Conservation (phyloP, 2,888 invertebrate genomes). For the Zygothrica quintamaculata region DNA sequence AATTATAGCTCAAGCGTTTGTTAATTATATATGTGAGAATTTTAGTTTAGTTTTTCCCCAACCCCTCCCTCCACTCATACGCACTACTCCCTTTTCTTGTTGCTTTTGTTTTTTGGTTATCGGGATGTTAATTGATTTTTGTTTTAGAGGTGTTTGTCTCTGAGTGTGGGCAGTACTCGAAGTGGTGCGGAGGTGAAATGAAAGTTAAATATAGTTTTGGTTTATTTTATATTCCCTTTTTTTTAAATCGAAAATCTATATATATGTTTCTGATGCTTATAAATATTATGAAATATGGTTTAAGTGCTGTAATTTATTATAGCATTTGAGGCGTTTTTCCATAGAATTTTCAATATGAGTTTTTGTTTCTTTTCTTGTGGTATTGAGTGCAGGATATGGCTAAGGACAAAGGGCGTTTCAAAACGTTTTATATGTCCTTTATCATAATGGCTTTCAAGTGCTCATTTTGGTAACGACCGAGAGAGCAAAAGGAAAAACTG, state of each 20-base stretch:
- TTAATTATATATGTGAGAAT: slow-evolving; percentile 31
- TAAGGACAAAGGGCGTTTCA: too few relatives aligned
- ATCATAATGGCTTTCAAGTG: slow-evolving; percentile 18
- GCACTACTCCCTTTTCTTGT: neutral
- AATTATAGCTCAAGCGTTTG: slow-evolving; percentile 28
- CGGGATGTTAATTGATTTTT: slow-evolving; percentile 28
- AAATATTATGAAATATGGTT: too few relatives aligned
- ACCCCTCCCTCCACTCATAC: too few relatives aligned
- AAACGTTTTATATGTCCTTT: neutral
- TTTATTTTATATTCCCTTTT: too few relatives aligned
- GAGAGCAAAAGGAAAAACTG: too few relatives aligned
- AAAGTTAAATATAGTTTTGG: neutral
- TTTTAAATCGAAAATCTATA: too few relatives aligned
- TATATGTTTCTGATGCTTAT: too few relatives aligned
- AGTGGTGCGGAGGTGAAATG: neutral
- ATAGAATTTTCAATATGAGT: neutral
- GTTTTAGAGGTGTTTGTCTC: slow-evolving; percentile 11
- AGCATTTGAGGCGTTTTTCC: too few relatives aligned
- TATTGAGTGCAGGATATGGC: too few relatives aligned
- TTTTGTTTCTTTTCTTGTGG: neutral
- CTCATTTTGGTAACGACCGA: too few relatives aligned
- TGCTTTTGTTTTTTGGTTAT: too few relatives aligned
- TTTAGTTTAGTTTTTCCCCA: neutral
- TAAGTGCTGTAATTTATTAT: too few relatives aligned
- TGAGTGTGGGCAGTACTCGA: neutral